phyloP scores from a whole-genome alignment of 2,113 vertebrate species.

The Pedetes capensis region DNA sequence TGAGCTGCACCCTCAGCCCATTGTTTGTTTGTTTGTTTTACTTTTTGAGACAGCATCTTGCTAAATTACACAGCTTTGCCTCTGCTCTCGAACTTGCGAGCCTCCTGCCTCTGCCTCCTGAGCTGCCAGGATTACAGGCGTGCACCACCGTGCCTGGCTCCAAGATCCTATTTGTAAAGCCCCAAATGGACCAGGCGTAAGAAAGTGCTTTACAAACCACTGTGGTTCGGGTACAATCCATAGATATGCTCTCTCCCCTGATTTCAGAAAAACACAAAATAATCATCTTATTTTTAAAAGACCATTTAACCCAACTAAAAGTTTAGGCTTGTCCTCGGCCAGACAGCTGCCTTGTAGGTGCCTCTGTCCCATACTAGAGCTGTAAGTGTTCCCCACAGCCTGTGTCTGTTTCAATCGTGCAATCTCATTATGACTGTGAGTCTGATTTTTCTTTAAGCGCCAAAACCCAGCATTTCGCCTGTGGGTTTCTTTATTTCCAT shows the following conservation, averaged over 20 bases:
- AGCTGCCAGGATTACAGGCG: no score
- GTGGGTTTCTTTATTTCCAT: constrained; percentile 84
- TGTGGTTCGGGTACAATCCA: not conserved
- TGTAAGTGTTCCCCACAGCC: not conserved
- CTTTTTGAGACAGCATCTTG: no score
- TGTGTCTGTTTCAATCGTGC: not conserved
- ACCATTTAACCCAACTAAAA: not conserved
- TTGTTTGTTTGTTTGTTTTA: no score
- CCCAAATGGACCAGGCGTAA: not conserved
- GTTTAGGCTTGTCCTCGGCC: not conserved
- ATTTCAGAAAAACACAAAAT: constrained; percentile 1
- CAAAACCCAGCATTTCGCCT: constrained; percentile 74
- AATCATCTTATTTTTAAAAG: constrained; percentile 31
- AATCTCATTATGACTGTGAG: constrained; percentile 72
- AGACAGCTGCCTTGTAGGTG: not conserved
- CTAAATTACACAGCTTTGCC: no score
- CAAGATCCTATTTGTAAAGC: not conserved
- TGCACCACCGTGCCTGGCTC: no score
- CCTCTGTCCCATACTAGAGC: not conserved
- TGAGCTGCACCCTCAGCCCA: no score
- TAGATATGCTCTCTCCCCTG: not conserved
- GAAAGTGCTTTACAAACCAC: not conserved
- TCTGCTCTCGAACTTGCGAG: no score
- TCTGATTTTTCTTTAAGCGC: constrained; percentile 78
- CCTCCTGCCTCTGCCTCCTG: no score